Conservation (phyloP, 2,888 invertebrate genomes). For the Caenorhabditis imperialis region DNA sequence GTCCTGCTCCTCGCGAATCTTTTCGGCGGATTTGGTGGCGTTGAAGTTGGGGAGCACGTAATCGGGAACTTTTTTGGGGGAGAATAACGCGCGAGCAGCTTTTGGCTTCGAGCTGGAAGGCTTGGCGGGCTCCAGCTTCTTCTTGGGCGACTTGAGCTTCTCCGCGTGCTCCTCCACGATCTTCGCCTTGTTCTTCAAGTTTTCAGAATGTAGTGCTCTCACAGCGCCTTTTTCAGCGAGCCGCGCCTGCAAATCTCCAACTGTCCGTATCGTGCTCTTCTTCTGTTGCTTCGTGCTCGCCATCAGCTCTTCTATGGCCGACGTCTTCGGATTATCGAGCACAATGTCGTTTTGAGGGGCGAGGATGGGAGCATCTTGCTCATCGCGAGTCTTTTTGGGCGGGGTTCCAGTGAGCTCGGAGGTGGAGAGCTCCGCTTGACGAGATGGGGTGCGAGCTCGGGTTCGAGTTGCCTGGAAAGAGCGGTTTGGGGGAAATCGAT, state of each 20-base stretch:
- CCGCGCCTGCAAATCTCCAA: constrained; percentile 50
- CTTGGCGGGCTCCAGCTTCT: constrained; percentile 6
- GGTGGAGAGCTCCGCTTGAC: constrained; percentile 20
- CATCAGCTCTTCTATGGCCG: constrained; percentile 35
- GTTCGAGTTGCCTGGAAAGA: neutral
- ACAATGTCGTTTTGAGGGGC: constrained; percentile 7
- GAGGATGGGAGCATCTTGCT: constrained; percentile 11
- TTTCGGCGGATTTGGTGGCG: constrained; percentile 41
- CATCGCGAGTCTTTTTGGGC: constrained; percentile 34
- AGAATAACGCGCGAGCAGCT: constrained; percentile 20
- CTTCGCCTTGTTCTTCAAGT: constrained; percentile 48
- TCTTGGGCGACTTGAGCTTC: constrained; percentile 47
- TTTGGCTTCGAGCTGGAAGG: constrained; percentile 17
- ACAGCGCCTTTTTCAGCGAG: constrained; percentile 48
- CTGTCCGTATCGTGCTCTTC: constrained; percentile 38
- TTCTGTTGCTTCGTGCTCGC: constrained; percentile 12
- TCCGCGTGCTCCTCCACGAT: constrained; percentile 47
- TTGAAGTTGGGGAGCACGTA: constrained; percentile 43
- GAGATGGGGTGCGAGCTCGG: constrained; percentile 33
- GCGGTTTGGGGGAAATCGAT: neutral
- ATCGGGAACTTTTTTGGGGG: constrained; percentile 34
- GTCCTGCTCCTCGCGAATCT: constrained; percentile 35
- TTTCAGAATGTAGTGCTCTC: constrained; percentile 41
- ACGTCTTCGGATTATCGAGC: constrained; percentile 7
- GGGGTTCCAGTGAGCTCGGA: constrained; percentile 40